Evolutionary conservation across 92 coral and sea anemone genomes (phyloP), one percentile per base, ranked within the genome.

Genomic region (Zoanthus gigantus): DNA sequence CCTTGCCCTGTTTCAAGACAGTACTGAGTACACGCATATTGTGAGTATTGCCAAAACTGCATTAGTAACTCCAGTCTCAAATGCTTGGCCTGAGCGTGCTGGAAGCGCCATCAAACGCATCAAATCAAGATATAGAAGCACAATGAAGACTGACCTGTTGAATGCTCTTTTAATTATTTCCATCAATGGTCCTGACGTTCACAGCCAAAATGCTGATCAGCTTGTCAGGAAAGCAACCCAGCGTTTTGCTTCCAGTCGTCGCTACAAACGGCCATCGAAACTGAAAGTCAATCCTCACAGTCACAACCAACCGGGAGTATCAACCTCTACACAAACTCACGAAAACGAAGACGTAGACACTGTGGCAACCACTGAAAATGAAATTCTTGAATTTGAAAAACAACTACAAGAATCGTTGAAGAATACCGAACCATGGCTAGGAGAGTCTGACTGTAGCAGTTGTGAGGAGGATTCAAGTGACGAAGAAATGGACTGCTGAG

Each of bases 1-100:
- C 77, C 74, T 57, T 79, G 29, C 72, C 30, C 58, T 11, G 84
- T 37, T 52, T 66, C 28, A 60, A 10, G 42, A n/a, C 5, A 54
- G 63, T 46, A 44, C 71, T 45, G 88, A 83, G 76, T 83, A 68
- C 72, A 58, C 42, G 74, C 88, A 83, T 76, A 68, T 82, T 83
- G 88, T 68, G 76, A 56, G 66, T 54, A 65, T 83, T 32, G 88
- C 63, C n/a, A 66, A 83, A 63, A 83, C 76, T 42, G 88, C 88
- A 18, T 60, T 83, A 53, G 88, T 83, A 18, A 58, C 88, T 47
- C 88, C 88, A 65, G 88, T 83, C 63, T 83, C 88, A 18, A 83
- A 83, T 83, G 88, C 78, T 53, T 83, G 88, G 88, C 88, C 88
- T 68, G 88, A 83, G 54, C 88, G 86, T 82, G 77, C 76, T 58